Evolutionary conservation across 2,113 vertebrate genomes (phyloP), one percentile per base, ranked within the genome.

Genomic region (Collichthys lucidus): DNA sequence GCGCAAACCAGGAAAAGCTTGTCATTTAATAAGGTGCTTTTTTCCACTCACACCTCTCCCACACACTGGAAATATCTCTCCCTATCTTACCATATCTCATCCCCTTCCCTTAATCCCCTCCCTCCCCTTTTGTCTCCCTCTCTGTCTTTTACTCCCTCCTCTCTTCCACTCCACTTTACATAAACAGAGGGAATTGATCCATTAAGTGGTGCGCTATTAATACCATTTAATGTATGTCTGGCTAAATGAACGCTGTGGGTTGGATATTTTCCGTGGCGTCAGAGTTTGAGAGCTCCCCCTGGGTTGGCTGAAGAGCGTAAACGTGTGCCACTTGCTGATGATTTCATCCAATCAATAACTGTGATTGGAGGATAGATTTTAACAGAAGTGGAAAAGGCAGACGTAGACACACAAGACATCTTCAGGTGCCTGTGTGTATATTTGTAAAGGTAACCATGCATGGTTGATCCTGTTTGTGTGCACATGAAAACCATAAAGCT

Each of bases 171-270:
- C 94, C 90, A 94, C 94, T 96, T 96, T 96, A 95, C 94, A 96
- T 95, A 97, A 97, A 97, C 96, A 95, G 94, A 96, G 94, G 94
- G 95, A 97, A 97, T 96, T 96, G 96, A 97, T 97, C 96, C 95
- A 96, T 97, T 97, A 96, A 97, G 96, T 96, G 94, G 91, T 92
- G 90, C 79, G 94, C 94, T 96, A 96, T 98, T 97, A 98, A 96
- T 96, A 95, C 92, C 93, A 94, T 96, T 97, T 96, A 97, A 97
- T 97, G 96, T 96, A 95, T 96, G 95, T 96, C 94, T 96, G 95
- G 91, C 95, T 96, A 96, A 97, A 96, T 95, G 94, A 95, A 96
- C 95, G 95, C 93, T 91, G 95, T 94, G 94, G 93, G 92, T 95
- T 95, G 95, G 94, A 95, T 94, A 91, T 77, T 79, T 46, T 83